Conservation (phyloP, 1,140 invertebrate genomes). For the Formica exsecta region DNA sequence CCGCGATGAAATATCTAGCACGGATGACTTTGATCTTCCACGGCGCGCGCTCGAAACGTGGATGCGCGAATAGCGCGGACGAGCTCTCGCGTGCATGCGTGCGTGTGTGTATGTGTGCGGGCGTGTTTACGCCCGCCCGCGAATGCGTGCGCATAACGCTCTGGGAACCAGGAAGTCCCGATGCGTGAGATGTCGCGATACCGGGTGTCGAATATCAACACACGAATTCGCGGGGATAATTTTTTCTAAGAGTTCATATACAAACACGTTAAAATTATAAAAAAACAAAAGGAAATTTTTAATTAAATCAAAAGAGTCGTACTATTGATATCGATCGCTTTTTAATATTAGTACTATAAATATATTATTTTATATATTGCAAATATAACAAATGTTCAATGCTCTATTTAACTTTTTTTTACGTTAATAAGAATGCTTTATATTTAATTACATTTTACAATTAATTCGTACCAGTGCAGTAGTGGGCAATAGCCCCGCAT, state of each 20-base stretch:
- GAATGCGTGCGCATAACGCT: slow-evolving; percentile 26
- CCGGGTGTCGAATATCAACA: slow-evolving; percentile 2
- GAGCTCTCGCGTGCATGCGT: neutral
- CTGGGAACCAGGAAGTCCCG: slow-evolving; percentile 66
- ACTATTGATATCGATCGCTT: neutral
- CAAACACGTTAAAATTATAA: neutral
- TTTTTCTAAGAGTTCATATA: neutral
- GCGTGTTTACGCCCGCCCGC: slow-evolving; percentile 11
- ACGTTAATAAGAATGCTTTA: neutral
- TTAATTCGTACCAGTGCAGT: slow-evolving; percentile 1
- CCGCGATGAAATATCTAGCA: slow-evolving; percentile 78
- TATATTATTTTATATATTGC: neutral
- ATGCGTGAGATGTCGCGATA: slow-evolving; percentile 17
- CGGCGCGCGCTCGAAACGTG: slow-evolving; percentile 57
- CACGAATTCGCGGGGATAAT: neutral
- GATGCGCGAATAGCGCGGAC: slow-evolving; percentile 37
- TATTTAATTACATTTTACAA: slow-evolving; percentile 26
- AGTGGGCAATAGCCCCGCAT: neutral
- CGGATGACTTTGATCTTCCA: slow-evolving; percentile 78
- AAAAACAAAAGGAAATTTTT: neutral
- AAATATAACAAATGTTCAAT: neutral
- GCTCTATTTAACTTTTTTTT: neutral
- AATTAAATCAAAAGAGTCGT: neutral
- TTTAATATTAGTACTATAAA: too few species aligned
- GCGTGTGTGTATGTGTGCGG: too few species aligned